Evolutionary conservation across 2,113 vertebrate genomes (phyloP).

Genomic region (Lates calcarifer): DNA sequence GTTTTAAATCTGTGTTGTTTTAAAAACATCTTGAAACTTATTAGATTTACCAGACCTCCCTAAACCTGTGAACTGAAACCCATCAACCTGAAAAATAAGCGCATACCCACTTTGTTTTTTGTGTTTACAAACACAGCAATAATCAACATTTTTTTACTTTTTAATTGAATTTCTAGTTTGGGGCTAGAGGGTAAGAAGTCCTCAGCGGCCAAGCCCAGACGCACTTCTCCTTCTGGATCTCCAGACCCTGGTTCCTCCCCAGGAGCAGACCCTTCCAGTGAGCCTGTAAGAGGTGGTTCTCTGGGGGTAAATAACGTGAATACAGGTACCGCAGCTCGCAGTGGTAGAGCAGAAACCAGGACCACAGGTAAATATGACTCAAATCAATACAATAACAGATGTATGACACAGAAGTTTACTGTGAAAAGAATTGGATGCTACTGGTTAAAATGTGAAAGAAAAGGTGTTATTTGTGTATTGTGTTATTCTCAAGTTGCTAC

Average conservation of each 20-base stretch:
- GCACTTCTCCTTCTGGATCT: constrained; percentile 79
- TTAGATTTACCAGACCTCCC: too few relatives aligned
- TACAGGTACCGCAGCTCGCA: constrained; percentile 6
- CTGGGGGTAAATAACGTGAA: constrained; percentile 64
- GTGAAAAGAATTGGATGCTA: too few relatives aligned
- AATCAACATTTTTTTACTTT: not conserved
- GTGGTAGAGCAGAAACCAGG: constrained; percentile 33
- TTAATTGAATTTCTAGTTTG: constrained; percentile 72
- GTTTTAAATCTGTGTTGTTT: too few relatives aligned
- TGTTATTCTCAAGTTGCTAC: not conserved
- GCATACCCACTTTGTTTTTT: not conserved
- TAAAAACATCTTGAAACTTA: too few relatives aligned
- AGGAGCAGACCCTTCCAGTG: constrained; percentile 65
- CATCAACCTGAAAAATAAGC: not conserved
- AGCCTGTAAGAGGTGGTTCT: constrained; percentile 62
- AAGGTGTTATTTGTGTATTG: not conserved
- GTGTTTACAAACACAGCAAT: not conserved
- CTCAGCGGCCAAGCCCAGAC: constrained; percentile 77
- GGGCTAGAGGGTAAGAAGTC: constrained; percentile 81
- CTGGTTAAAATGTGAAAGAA: not conserved
- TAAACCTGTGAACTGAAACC: not conserved
- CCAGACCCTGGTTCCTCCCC: constrained; percentile 74
- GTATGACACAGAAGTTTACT: not conserved
- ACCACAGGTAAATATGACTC: constrained; percentile 56
- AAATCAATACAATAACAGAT: not conserved